These are phyloP conservation scores for Thripadectes ignobilis DNA, from an alignment of 2,797 vertebrate species.

Conservation along the genomic window DNA sequence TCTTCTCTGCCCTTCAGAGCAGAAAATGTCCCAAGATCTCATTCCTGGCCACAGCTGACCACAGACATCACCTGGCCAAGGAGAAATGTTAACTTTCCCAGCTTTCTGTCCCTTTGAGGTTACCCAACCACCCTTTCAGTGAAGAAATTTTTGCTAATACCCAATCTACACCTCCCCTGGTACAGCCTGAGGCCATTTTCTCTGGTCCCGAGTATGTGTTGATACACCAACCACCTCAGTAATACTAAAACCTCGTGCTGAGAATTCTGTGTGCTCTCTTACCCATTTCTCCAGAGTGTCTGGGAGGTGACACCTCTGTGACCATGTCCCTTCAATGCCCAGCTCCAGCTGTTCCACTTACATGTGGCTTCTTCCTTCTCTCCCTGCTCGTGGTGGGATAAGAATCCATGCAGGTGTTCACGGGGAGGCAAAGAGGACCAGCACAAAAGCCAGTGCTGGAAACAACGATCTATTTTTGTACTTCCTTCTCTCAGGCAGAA, in stretches of 20 bases:
- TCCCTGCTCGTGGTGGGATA: background rate
- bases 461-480: slow-evolving; percentile 22
- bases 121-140: background rate
- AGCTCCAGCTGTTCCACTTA: background rate
- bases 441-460: background rate
- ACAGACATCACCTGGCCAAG: background rate
- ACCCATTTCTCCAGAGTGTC: background rate
- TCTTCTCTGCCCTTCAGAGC: background rate
- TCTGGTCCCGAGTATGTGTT: background rate
- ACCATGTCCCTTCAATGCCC: background rate
- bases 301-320: background rate
- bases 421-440: background rate
- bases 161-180: background rate
- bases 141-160: background rate
- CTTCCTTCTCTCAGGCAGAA: background rate
- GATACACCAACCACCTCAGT: background rate
- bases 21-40: background rate
- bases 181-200: background rate
- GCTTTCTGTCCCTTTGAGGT: background rate
- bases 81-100: background rate
- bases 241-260: background rate
- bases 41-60: background rate
- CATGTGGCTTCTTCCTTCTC: background rate
- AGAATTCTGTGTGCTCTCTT: background rate
- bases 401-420: fast-evolving